Evolutionary conservation across 2,888 invertebrate genomes (phyloP).

Genomic region (Ochlodes sylvanus): DNA sequence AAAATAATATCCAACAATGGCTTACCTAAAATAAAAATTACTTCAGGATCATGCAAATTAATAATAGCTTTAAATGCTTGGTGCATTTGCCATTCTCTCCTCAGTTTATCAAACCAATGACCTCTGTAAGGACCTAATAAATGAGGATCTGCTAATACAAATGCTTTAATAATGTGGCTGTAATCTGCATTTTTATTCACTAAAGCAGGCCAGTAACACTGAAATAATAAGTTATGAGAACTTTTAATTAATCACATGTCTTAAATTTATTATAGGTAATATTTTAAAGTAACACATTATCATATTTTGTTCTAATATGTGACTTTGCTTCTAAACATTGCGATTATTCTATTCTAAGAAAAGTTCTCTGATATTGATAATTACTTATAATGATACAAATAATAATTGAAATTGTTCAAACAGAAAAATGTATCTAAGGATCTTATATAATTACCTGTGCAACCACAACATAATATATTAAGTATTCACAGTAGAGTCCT

Average conservation of each 20-base stretch:
- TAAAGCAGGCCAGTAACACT: conserved; percentile 91
- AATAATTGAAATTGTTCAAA: no score
- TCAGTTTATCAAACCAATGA: conserved; percentile 97
- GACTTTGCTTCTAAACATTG: no score
- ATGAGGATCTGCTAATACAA: conserved; percentile 96
- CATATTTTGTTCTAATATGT: no score
- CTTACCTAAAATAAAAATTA: conserved; percentile 94
- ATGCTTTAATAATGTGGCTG: conserved; percentile 84
- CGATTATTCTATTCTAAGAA: no score
- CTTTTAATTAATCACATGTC: no score
- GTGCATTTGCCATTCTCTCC: conserved; percentile 99
- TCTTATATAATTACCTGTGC: conserved; percentile 58
- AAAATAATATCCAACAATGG: not conserved
- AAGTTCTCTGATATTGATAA: no score
- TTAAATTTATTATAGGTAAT: no score
- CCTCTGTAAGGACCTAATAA: conserved; percentile 93
- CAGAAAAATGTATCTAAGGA: no score
- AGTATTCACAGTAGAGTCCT: conserved; percentile 66
- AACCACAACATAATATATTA: conserved; percentile 69
- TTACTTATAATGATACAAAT: no score
- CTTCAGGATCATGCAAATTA: conserved; percentile 91
- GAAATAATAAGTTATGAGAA: conserved; percentile 53
- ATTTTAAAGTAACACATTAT: no score
- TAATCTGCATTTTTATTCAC: conserved; percentile 57
- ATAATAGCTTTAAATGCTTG: conserved; percentile 95